phyloP scores from a whole-genome alignment of 1,140 invertebrate species.

The Drosophila fuyamai region DNA sequence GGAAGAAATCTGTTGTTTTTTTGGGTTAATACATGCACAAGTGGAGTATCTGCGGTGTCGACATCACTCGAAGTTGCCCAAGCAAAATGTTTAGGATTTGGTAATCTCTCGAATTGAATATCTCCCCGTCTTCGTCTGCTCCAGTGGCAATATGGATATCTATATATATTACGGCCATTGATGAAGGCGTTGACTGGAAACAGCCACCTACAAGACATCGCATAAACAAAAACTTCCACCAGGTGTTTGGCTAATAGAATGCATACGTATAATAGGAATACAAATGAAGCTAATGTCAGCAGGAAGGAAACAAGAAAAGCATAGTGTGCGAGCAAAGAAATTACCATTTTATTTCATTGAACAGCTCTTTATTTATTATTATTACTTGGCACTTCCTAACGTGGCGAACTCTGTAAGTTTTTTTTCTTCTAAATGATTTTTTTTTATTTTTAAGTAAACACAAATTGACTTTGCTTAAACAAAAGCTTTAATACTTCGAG shows the following conservation, averaged over 20 bases:
- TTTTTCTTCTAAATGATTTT: too few relatives aligned
- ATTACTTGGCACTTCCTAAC: neutral
- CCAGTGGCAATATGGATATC: neutral
- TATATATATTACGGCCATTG: slow-evolving; percentile 2
- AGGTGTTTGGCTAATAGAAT: slow-evolving; percentile 45
- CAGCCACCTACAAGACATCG: slow-evolving; percentile 34
- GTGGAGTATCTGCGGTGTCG: slow-evolving; percentile 43
- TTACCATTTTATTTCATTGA: neutral
- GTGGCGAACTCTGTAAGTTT: too few relatives aligned
- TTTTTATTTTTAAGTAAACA: too few relatives aligned
- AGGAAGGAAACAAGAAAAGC: neutral
- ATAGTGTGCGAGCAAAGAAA: neutral
- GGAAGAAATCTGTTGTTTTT: slow-evolving; percentile 24
- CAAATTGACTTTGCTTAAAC: too few relatives aligned
- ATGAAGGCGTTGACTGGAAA: slow-evolving; percentile 44
- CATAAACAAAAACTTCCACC: slow-evolving; percentile 32
- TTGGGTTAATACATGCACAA: slow-evolving; percentile 47
- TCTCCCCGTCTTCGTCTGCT: slow-evolving; percentile 5
- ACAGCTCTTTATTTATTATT: neutral
- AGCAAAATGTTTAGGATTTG: slow-evolving; percentile 48
- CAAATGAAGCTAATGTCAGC: slow-evolving; percentile 11
- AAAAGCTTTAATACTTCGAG: too few relatives aligned
- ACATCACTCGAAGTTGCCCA: slow-evolving; percentile 39
- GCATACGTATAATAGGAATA: slow-evolving; percentile 40
- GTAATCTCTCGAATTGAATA: slow-evolving; percentile 47